Base-by-base conservation (phyloP, 2,113 vertebrate genomes). In the Vulpes ferrilata region DNA sequence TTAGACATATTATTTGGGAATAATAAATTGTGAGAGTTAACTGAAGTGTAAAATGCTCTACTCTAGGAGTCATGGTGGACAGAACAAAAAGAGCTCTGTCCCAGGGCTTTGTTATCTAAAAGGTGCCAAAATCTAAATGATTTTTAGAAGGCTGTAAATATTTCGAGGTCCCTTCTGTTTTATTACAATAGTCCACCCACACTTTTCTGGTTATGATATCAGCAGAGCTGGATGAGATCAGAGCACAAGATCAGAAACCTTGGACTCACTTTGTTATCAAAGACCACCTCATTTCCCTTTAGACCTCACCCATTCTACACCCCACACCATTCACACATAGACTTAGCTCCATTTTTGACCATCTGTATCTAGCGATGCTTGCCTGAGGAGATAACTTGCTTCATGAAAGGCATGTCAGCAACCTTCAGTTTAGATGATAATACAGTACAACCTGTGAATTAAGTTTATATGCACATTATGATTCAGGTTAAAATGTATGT, bases 1-100 rank as follows among this genome's bases (percentile, higher is more conserved):
- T 53, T 76, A 96, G 86, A 93, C 17, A 27, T 60, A 88, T 32
- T 85, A 69, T 71, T 59, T 95, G 65, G 51, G 79, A 67, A 91
- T 86, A 90, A 91, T 60, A 59, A 90, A 93, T 65, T 32, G 1
- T 71, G 73, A 90, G 57, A 67, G 60, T 59, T 93, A 85, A 81
- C 57, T 65, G 17, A 71, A 81, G 55, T 93, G 32, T 19, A 9
- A 95, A 95, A 95, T 48, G 35, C 11, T 69, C 6, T 35, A 32
- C 23, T 88, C 64, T 59, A 22, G 17, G 8, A 78, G 57, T 19
- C 35, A 48, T 71, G 43, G 3, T 53, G 48, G 2, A 30, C 5
- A 71, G 53, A 79, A 12, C 71, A 94, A 76, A 88, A 86, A 94
- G 5, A 76, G 9, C 19, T 80, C 48, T 85, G 13, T 74, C 7